phyloP scores from a whole-genome alignment of 1,140 invertebrate species.

The Coelopa frigida region DNA sequence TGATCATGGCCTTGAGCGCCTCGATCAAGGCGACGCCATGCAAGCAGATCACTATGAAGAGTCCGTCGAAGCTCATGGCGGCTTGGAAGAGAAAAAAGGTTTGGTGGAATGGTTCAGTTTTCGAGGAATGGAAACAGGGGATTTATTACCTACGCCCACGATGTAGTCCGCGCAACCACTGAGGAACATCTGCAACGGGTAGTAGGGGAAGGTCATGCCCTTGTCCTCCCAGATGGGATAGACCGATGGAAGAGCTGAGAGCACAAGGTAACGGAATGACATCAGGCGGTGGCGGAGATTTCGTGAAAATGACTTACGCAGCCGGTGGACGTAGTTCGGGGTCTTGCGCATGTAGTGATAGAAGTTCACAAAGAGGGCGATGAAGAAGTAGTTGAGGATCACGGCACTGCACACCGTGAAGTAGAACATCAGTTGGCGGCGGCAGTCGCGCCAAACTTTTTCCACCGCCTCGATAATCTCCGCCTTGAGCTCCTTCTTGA shows the following conservation, averaged over 20 bases:
- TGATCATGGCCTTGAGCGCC: conserved; percentile 26
- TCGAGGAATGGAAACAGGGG: no score
- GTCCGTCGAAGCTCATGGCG: conserved; percentile 32
- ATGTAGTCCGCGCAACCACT: conserved; percentile 22
- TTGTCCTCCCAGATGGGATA: conserved; percentile 31
- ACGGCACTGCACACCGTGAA: conserved; percentile 20
- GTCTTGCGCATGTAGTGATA: conserved; percentile 17
- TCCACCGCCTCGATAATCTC: conserved; percentile 23
- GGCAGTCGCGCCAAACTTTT: conserved; percentile 22
- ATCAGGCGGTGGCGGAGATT: no score
- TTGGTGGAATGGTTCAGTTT: no score
- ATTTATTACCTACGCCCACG: conserved; percentile 35
- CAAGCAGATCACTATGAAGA: conserved; percentile 33
- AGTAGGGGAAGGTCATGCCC: conserved; percentile 33
- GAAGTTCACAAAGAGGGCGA: conserved; percentile 18
- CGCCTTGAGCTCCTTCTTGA: conserved; percentile 13
- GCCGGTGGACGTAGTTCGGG: conserved; percentile 15
- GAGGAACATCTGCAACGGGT: conserved; percentile 24
- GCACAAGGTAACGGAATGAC: not conserved
- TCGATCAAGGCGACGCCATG: conserved; percentile 28
- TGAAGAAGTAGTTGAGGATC: conserved; percentile 25
- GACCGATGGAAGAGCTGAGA: conserved; percentile 24
- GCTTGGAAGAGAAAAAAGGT: conserved; percentile 15
- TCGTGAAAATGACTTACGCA: conserved; percentile 23
- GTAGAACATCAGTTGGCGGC: conserved; percentile 28